phyloP scores from a whole-genome alignment of 92 coral and sea anemone genomes.

The Palythoa grandis region DNA sequence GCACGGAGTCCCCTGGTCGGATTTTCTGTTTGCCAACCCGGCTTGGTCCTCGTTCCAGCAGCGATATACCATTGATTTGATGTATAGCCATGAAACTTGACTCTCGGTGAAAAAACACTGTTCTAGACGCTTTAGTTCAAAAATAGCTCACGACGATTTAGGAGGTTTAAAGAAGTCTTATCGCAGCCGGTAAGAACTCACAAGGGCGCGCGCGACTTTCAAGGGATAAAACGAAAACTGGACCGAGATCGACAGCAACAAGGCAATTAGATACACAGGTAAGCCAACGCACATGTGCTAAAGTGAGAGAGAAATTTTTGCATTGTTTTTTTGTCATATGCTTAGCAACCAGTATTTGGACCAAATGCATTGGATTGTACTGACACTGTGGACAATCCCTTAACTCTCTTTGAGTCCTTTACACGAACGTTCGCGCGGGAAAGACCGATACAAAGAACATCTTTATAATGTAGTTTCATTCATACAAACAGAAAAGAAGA shows the following conservation, averaged over 20 bases:
- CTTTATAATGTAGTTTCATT: no score
- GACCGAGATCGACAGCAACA: background rate
- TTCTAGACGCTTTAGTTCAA: slow-evolving; percentile 15
- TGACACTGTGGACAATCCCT: background rate
- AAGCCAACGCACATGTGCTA: slow-evolving; percentile 25
- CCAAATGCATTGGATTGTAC: background rate
- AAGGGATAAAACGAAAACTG: background rate
- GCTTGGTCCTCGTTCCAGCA: slow-evolving; percentile 32
- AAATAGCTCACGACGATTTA: background rate
- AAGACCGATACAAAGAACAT: no score
- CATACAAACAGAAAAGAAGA: no score
- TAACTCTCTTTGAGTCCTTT: background rate
- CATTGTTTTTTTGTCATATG: slow-evolving; percentile 25
- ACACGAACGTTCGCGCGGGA: background rate
- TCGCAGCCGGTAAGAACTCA: background rate
- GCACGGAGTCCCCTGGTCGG: slow-evolving; percentile 36
- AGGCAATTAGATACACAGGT: background rate
- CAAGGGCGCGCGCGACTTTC: background rate
- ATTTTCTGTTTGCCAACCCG: slow-evolving; percentile 14
- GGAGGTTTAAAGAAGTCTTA: background rate
- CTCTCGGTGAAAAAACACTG: slow-evolving; percentile 33
- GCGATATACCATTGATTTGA: slow-evolving; percentile 21
- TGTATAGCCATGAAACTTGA: slow-evolving; percentile 32
- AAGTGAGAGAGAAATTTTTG: slow-evolving; percentile 31
- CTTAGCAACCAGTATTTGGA: slow-evolving; percentile 24